Evolutionary conservation across 2,797 vertebrate genomes (phyloP).

Genomic region (Staurois parvus): DNA sequence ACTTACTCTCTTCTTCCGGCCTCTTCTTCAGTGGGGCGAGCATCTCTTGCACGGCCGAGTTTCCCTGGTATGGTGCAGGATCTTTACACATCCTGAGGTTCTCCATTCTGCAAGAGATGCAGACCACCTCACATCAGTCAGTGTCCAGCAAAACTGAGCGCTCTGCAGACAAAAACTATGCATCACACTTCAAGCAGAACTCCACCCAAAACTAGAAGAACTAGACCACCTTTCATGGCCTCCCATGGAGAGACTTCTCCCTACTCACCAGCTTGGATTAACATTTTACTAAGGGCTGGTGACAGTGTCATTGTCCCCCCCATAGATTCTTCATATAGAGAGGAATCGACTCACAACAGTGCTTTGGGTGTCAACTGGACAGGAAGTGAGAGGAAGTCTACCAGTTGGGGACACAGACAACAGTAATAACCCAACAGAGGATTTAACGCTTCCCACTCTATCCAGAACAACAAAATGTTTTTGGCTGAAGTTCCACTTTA

Average conservation of each 20-base stretch:
- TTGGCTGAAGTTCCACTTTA: background rate
- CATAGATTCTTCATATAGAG: background rate
- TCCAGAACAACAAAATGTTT: background rate
- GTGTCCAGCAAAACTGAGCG: constrained; percentile 29
- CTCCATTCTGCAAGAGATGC: constrained; percentile 66
- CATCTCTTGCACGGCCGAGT: constrained; percentile 68
- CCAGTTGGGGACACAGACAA: background rate
- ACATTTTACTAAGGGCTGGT: background rate
- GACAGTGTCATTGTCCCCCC: too few relatives aligned
- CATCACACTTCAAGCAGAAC: background rate
- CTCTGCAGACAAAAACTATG: constrained; percentile 11
- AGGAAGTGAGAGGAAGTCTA: background rate
- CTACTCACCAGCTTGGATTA: background rate
- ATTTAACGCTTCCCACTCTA: background rate
- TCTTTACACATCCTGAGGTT: constrained; percentile 68
- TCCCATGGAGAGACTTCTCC: background rate
- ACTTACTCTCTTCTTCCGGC: constrained; percentile 67
- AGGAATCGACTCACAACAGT: background rate
- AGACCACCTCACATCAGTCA: constrained; percentile 52
- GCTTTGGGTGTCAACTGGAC: background rate
- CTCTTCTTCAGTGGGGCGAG: constrained; percentile 69
- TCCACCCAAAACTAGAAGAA: background rate
- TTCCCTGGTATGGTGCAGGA: constrained; percentile 69
- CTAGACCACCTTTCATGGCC: background rate
- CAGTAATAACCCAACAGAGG: background rate